phyloP scores from a whole-genome alignment of 2,113 vertebrate genomes.

The Halcyon senegalensis region DNA sequence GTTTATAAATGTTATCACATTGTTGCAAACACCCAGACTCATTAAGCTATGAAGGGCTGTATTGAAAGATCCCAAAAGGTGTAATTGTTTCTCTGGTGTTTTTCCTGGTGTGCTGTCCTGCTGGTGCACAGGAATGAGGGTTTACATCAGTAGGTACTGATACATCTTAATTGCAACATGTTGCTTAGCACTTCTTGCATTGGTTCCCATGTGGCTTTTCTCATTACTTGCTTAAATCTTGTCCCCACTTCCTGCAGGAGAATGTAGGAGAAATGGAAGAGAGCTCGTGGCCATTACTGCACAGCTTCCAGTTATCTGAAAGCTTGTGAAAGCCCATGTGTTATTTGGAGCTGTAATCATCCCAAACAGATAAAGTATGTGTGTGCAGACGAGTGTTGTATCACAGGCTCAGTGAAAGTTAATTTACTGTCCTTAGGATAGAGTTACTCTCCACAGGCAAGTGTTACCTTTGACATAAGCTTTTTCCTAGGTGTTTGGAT shows the following conservation, averaged over 20 bases:
- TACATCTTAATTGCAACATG: background rate
- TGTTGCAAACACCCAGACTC: background rate
- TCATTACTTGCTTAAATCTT: background rate
- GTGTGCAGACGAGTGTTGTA: background rate
- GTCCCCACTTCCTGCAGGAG: background rate
- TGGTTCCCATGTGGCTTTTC: background rate
- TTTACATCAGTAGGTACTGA: background rate
- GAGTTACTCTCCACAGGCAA: background rate
- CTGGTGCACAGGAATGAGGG: background rate
- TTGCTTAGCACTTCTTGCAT: background rate
- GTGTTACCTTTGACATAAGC: background rate
- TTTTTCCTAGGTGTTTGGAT: background rate
- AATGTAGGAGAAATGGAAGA: background rate
- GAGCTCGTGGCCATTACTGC: background rate
- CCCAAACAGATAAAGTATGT: background rate
- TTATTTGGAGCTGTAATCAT: background rate
- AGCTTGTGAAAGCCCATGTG: background rate
- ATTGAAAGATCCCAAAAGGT: background rate
- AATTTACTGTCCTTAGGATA: background rate
- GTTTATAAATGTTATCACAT: background rate
- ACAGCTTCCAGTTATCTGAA: background rate
- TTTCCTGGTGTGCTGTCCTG: background rate
- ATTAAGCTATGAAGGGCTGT: background rate
- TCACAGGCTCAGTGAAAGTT: background rate
- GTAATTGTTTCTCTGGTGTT: background rate